Base-by-base conservation (phyloP, 2,797 vertebrate species). In the Sorex maritimensis region DNA sequence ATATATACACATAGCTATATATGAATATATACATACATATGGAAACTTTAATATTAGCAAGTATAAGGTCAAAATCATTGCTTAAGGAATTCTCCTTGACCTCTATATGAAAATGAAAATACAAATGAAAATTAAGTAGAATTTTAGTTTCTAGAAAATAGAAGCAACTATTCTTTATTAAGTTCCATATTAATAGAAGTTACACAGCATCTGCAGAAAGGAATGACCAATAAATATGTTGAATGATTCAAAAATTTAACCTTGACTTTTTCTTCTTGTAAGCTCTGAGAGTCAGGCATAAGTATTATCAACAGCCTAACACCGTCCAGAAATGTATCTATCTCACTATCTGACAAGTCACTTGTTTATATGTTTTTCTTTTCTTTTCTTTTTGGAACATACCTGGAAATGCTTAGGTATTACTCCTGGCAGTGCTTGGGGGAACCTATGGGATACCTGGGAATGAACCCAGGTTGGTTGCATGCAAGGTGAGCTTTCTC, bases 241-340 rank as follows among this genome's bases (percentile, higher is more conserved):
- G 21, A 90, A 75, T 72, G 74, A 79, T 49, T 26, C 30, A 2
- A 81, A 82, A 88, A 28, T 80, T 15, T 68, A 91, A 24, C 58
- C 67, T 28, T 8, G 38, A 46, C 21, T 28, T 61, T 6, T 24
- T 71, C 74, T 63, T 14, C 26, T 80, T 73, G 14, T 17, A 41
- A 72, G 12, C 14, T 67, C 34, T 63, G 17, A 77, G 55, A 88
- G 15, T 6, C 49, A 41, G 13, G 1, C 10, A 34, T 12, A 26
- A 75, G 34, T 75, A 12, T 28, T 71, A 44, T 17, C 23, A 28
- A 58, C 21, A 71, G 2, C 2, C 2, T 44, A 67, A 44, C 21
- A 61, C 4, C 44, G 7, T 41, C 15, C 12, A 44, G 67, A 63
- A 21, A 63, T 63, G 11, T 63, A 67, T 77, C 75, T 13, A 1